Evolutionary conservation across 2,888 invertebrate species (phyloP).

Genomic region (Macaria liturata): DNA sequence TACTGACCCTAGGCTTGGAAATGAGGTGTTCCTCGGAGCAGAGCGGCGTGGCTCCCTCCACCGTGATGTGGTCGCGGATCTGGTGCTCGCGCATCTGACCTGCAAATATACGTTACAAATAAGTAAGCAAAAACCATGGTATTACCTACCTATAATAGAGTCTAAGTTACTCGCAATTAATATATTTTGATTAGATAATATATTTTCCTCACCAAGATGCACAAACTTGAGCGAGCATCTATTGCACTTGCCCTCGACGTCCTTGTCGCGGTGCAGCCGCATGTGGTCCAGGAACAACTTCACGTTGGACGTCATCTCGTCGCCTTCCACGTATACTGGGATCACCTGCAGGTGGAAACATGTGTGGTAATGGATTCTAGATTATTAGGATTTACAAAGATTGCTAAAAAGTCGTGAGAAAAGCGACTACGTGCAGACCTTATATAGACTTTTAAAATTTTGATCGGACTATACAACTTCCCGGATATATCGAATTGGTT

Average conservation of each 20-base stretch:
- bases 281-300: slow-evolving; percentile 87
- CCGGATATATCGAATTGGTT: no score
- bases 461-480: no score
- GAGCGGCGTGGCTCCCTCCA: slow-evolving; percentile 63
- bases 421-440: no score
- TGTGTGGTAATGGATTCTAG: no score
- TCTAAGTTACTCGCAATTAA: no score
- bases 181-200: no score
- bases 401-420: no score
- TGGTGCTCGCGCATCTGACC: slow-evolving; percentile 84
- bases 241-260: slow-evolving; percentile 85
- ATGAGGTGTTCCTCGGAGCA: slow-evolving; percentile 75
- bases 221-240: slow-evolving; percentile 90
- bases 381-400: no score
- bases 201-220: slow-evolving; percentile 52
- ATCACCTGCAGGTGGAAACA: slow-evolving; percentile 52
- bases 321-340: slow-evolving; percentile 72
- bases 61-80: slow-evolving; percentile 74
- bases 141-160: no score
- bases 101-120: slow-evolving; percentile 29
- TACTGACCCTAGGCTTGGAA: slow-evolving; percentile 70
- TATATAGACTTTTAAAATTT: no score
- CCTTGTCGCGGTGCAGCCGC: slow-evolving; percentile 87
- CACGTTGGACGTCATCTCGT: slow-evolving; percentile 85
- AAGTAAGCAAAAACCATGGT: no score